Percentiles rank a stretch among this genome's conserved stretches.
Conservation (phyloP, 2,113 vertebrate species). For the Synchiropus splendidus region DNA sequence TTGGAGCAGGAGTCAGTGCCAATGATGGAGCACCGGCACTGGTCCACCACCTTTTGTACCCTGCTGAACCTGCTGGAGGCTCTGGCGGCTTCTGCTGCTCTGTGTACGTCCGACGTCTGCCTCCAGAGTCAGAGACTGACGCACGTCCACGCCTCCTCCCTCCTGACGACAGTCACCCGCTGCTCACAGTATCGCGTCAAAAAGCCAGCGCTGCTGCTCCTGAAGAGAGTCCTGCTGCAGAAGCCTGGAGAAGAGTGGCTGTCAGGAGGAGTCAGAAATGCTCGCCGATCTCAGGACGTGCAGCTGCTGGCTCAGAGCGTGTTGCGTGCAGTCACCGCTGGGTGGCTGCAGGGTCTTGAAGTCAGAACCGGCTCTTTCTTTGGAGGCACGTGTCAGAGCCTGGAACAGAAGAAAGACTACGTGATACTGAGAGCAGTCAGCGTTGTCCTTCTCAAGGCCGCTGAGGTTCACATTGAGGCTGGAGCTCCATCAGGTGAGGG, state of each 20-base stretch:
- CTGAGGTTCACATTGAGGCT: not conserved
- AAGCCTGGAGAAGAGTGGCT: constrained; percentile 4
- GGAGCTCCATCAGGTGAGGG: not conserved
- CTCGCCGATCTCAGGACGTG: not conserved
- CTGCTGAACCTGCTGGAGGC: constrained; percentile 3
- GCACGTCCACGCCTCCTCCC: not conserved
- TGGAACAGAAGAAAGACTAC: not conserved
- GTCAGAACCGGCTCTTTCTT: not conserved
- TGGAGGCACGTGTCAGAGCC: not conserved
- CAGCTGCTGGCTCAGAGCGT: not conserved
- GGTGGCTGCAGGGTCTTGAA: not conserved
- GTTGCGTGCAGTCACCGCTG: not conserved
- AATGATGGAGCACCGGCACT: not conserved
- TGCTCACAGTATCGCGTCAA: not conserved
- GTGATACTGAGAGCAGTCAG: constrained; percentile 3
- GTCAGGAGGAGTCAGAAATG: not conserved
- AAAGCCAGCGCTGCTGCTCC: not conserved
- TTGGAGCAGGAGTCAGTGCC: not conserved
- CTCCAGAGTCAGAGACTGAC: not conserved
- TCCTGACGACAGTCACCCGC: not conserved
- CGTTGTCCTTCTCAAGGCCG: constrained; percentile 3
- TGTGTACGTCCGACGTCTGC: too few relatives aligned
- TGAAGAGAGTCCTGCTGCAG: constrained; percentile 1
- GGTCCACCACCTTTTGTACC: not conserved
- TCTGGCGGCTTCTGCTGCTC: not conserved